phyloP scores from a whole-genome alignment of 2,888 invertebrate species.

The Crepidodera aurea region DNA sequence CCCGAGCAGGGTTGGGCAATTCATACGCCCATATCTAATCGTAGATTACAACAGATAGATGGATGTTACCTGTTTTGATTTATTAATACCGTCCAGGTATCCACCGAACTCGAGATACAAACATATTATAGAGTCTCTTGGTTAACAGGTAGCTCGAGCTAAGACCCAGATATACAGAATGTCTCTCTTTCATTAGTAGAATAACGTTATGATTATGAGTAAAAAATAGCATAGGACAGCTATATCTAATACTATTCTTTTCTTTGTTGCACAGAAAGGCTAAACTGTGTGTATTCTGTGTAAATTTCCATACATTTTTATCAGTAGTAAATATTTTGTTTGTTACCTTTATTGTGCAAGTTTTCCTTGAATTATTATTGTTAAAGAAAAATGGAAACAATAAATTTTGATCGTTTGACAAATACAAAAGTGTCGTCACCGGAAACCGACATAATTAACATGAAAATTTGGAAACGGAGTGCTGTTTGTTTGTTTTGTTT shows the following conservation, averaged over 20 bases:
- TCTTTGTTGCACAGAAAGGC: too few relatives aligned
- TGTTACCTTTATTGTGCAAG: not conserved
- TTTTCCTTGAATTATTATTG: not conserved
- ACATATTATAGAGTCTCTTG: constrained; percentile 21
- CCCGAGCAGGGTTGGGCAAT: constrained; percentile 47
- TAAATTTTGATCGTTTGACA: constrained; percentile 11
- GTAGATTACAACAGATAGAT: constrained; percentile 57
- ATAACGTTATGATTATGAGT: too few relatives aligned
- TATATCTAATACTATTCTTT: too few relatives aligned
- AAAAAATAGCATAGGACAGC: too few relatives aligned
- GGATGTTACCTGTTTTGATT: constrained; percentile 57
- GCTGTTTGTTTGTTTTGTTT: constrained; percentile 16
- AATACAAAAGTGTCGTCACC: constrained; percentile 10
- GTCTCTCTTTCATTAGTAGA: not conserved
- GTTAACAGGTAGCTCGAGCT: constrained; percentile 45
- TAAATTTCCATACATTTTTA: too few relatives aligned
- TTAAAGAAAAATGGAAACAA: not conserved
- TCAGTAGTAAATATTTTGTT: too few relatives aligned
- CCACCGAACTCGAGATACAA: constrained; percentile 5
- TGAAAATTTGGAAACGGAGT: constrained; percentile 21
- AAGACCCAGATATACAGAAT: constrained; percentile 20
- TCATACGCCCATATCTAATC: constrained; percentile 58
- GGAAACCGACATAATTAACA: constrained; percentile 21
- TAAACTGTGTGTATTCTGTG: too few relatives aligned
- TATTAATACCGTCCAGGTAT: constrained; percentile 51